Percentiles rank a stretch among this genome's conserved stretches.
phyloP scores from a whole-genome alignment of 2,113 vertebrate species.

The Mandrillus leucophaeus region DNA sequence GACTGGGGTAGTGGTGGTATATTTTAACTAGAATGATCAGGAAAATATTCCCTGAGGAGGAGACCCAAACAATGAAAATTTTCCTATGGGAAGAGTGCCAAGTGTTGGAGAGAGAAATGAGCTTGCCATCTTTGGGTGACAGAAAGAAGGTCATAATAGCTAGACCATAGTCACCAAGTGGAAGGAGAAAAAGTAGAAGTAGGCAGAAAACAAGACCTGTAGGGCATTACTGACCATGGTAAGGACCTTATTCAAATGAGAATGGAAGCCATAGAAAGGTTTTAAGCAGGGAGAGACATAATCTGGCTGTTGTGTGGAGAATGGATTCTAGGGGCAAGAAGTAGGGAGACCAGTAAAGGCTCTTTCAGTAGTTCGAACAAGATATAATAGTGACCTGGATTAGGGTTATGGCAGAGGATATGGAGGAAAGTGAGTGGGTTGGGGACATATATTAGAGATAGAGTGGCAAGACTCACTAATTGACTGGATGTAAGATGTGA shows the following conservation, averaged over 20 bases:
- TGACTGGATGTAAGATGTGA: background rate
- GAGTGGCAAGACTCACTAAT: constrained; percentile 1
- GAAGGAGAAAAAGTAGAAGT: background rate
- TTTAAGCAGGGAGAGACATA: background rate
- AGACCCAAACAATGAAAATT: constrained; percentile 9
- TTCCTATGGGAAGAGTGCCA: background rate
- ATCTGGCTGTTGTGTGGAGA: background rate
- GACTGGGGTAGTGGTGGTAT: background rate
- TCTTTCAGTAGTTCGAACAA: background rate
- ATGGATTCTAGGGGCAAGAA: background rate
- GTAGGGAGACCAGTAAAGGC: background rate
- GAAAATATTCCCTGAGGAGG: background rate
- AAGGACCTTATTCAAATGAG: background rate
- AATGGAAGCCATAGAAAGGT: background rate
- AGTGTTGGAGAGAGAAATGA: background rate
- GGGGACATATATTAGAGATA: background rate
- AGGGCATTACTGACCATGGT: background rate
- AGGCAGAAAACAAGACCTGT: background rate
- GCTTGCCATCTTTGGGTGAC: background rate
- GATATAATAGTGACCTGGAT: background rate
- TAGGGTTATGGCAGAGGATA: background rate
- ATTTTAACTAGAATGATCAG: constrained; percentile 11
- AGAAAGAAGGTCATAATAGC: background rate
- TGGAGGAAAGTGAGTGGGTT: background rate
- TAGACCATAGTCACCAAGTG: background rate